These are phyloP conservation scores for Baryphthengus martii DNA, from an alignment of 2,113 vertebrate species.

Conservation along the genomic window DNA sequence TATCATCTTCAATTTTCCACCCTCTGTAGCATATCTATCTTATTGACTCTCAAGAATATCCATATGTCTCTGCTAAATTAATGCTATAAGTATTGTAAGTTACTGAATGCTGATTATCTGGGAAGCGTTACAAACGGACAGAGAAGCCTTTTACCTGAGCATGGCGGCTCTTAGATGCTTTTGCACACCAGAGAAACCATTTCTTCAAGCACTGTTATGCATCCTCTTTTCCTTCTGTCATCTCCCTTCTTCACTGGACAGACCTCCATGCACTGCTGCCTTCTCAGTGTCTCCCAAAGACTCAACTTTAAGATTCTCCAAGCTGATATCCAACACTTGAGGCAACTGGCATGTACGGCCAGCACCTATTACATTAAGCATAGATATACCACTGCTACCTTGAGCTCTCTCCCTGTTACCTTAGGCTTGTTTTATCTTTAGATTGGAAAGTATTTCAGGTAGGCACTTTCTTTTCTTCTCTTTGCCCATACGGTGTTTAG, in stretches of 20 bases:
- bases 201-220: background rate
- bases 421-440: background rate
- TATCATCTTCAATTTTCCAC: background rate
- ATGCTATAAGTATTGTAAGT: background rate
- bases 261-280: background rate
- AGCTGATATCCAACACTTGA: background rate
- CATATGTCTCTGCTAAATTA: background rate
- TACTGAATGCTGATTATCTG: background rate
- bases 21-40: accelerated
- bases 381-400: background rate
- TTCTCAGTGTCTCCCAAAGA: background rate
- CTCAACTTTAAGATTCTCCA: background rate
- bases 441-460: background rate
- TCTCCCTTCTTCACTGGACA: background rate
- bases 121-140: background rate
- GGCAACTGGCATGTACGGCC: background rate
- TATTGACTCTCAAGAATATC: background rate
- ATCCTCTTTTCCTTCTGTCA: background rate
- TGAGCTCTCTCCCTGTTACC: background rate
- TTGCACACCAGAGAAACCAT: background rate
- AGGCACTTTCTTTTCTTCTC: background rate
- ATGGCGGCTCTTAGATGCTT: background rate
- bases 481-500: background rate
- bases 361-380: background rate
- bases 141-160: background rate